Evolutionary conservation across 1,140 invertebrate genomes (phyloP).

Genomic region (Chrysoperla carnea): DNA sequence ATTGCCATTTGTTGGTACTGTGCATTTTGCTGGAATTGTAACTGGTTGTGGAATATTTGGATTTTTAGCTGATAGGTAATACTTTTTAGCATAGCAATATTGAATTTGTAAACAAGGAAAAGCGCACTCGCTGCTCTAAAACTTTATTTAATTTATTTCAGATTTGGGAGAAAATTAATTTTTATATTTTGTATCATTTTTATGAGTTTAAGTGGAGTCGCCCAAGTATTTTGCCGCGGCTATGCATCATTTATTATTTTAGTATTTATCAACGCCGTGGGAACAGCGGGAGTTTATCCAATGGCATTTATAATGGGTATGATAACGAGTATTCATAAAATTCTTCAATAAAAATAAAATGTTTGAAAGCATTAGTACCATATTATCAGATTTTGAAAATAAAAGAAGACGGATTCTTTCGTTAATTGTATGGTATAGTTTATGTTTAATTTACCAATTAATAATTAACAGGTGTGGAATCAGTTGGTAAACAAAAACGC

Average conservation of each 20-base stretch:
- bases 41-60: slow-evolving; percentile 34
- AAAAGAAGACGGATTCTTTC: no score
- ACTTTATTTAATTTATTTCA: no score
- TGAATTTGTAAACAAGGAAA: no score
- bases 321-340: slow-evolving; percentile 11
- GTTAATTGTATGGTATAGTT: no score
- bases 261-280: slow-evolving; percentile 36
- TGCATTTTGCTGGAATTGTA: slow-evolving; percentile 39
- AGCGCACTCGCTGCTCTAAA: no score
- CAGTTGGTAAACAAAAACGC: slow-evolving; percentile 39
- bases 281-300: slow-evolving; percentile 38
- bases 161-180: slow-evolving; percentile 38
- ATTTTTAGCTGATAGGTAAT: slow-evolving; percentile 34
- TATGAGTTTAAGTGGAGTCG: slow-evolving; percentile 31
- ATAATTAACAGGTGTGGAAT: slow-evolving; percentile 47
- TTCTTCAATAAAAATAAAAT: no score
- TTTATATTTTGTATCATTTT: slow-evolving; percentile 34
- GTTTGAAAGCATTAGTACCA: no score
- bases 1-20: slow-evolving; percentile 37
- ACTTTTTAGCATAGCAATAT: no score
- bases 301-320: slow-evolving; percentile 38
- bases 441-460: no score
- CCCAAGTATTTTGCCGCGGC: slow-evolving; percentile 30
- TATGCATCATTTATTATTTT: slow-evolving; percentile 33
- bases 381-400: no score